Percentiles rank a stretch among this genome's conserved stretches.
These are phyloP conservation scores for Podarcis lilfordi DNA, from an alignment of 2,797 vertebrate genomes.

Conservation along the genomic window DNA sequence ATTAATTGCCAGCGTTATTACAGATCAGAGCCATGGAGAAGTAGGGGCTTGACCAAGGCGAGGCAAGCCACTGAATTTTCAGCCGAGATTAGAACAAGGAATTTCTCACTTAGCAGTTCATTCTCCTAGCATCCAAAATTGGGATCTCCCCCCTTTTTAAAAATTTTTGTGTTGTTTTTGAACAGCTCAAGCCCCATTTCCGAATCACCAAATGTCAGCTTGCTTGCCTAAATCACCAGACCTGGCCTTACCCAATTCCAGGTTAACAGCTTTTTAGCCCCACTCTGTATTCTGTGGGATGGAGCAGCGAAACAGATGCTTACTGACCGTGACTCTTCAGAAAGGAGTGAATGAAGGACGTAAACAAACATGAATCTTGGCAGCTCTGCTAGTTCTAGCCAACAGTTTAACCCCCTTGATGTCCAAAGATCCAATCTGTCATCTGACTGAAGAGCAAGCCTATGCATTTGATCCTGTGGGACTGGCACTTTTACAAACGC, in stretches of 20 bases:
- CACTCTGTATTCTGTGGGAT: background rate
- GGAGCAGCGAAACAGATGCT: background rate
- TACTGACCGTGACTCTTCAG: background rate
- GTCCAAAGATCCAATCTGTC: background rate
- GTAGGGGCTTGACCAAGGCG: no score
- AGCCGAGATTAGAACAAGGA: no score
- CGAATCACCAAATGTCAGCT: no score
- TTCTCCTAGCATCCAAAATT: no score
- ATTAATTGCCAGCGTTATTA: background rate
- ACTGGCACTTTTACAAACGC: no score
- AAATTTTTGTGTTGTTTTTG: no score
- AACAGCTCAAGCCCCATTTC: no score
- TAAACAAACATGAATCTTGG: conserved; percentile 20
- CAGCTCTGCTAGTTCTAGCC: conserved; percentile 35
- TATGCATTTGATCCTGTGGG: conserved; percentile 2
- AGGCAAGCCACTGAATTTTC: no score
- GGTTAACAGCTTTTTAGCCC: background rate
- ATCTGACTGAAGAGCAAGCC: background rate
- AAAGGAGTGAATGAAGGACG: background rate
- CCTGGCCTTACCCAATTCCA: background rate
- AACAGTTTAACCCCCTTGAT: background rate
- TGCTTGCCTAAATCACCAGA: no score
- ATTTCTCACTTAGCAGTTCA: no score
- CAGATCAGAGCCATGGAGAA: no score
- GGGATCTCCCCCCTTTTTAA: no score